Evolutionary conservation across 2,797 vertebrate genomes (phyloP).

Genomic region (Galagoides demidoff): DNA sequence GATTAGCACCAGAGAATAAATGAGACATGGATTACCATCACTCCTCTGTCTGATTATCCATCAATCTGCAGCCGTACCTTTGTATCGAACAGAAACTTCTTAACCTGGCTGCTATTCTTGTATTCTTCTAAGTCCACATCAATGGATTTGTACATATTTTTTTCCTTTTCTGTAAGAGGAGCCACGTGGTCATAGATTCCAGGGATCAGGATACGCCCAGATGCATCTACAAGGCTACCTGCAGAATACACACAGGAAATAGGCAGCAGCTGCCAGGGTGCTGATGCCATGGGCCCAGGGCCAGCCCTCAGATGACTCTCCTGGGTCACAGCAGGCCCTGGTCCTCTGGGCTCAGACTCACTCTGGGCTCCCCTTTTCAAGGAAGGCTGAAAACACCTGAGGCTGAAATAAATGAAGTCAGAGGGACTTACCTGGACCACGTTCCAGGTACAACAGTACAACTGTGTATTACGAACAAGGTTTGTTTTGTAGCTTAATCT

Average conservation of each 20-base stretch:
- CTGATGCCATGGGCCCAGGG: fast-evolving
- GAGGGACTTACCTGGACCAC: neutral
- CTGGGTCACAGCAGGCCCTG: too few relatives aligned
- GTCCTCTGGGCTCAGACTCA: neutral
- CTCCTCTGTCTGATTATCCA: neutral
- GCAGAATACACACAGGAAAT: neutral
- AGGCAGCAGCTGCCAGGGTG: fast-evolving
- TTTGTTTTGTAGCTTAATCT: neutral
- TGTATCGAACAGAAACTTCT: slow-evolving; percentile 91
- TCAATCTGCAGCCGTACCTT: slow-evolving; percentile 88
- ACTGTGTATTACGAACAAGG: neutral
- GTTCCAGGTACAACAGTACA: neutral
- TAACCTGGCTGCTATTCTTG: slow-evolving; percentile 87
- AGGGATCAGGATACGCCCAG: slow-evolving; percentile 93
- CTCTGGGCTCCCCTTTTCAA: fast-evolving
- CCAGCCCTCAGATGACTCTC: neutral
- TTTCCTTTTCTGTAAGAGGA: slow-evolving; percentile 91
- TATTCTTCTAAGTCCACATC: slow-evolving; percentile 92
- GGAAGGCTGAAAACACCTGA: neutral
- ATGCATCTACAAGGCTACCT: slow-evolving; percentile 94
- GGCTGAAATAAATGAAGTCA: too few relatives aligned
- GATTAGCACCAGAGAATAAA: neutral
- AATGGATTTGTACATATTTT: slow-evolving; percentile 89
- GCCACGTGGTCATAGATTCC: slow-evolving; percentile 92
- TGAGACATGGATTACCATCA: fast-evolving